phyloP scores from a whole-genome alignment of 2,888 invertebrate species.

The Hylaea fasciaria region DNA sequence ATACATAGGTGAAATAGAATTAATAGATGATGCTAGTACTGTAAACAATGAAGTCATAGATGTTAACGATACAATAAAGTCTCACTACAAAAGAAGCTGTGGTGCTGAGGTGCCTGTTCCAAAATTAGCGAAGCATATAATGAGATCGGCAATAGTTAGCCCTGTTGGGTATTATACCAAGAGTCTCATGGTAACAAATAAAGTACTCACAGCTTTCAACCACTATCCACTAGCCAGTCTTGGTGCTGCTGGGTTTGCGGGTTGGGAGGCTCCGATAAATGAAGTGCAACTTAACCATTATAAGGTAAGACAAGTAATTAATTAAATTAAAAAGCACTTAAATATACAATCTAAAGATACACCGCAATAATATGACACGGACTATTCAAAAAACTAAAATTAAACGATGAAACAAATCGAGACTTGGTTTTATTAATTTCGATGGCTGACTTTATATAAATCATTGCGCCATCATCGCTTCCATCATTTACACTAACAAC shows the following conservation, averaged over 20 bases:
- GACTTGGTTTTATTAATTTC: no score
- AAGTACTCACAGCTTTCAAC: conserved; percentile 89
- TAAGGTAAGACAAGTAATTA: conserved; percentile 66
- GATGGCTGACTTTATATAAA: no score
- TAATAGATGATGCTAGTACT: conserved; percentile 59
- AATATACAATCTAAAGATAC: not conserved
- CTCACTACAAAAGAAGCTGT: conserved; percentile 62
- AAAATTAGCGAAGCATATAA: conserved; percentile 76
- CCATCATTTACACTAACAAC: no score
- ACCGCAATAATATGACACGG: no score
- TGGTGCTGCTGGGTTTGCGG: conserved; percentile 80
- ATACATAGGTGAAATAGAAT: conserved; percentile 66
- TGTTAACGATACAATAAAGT: conserved; percentile 44
- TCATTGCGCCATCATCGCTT: no score
- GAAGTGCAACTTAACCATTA: conserved; percentile 89
- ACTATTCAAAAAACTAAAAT: no score
- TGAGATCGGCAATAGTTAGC: conserved; percentile 85
- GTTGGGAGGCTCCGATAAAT: conserved; percentile 84
- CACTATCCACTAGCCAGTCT: conserved; percentile 88
- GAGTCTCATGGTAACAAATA: conserved; percentile 88
- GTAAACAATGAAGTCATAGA: conserved; percentile 62
- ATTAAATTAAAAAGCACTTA: not conserved
- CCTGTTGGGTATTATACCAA: conserved; percentile 88
- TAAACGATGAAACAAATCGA: no score
- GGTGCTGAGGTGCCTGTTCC: conserved; percentile 62